phyloP scores from a whole-genome alignment of 2,797 vertebrate genomes.

The Thripadectes ignobilis region DNA sequence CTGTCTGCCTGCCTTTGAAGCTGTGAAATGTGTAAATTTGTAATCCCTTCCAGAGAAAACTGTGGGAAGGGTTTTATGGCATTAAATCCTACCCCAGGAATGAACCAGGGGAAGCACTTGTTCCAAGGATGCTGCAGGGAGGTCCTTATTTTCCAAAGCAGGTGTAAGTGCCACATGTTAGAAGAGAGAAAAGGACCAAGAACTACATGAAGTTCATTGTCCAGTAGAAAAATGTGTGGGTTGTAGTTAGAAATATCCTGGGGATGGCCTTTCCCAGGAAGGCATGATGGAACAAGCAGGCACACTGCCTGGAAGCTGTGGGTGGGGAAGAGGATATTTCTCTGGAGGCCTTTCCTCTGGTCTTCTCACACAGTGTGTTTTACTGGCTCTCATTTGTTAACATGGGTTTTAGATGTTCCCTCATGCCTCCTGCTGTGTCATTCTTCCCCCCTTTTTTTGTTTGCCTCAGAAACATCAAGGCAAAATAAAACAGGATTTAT shows the following conservation, averaged over 20 bases:
- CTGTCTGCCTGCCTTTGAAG: background rate
- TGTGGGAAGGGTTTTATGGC: background rate
- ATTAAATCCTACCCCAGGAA: background rate
- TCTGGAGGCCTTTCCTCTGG: background rate
- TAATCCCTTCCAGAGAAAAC: constrained; percentile 3
- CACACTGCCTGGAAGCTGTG: background rate
- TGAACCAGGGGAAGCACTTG: background rate
- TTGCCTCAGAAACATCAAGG: background rate
- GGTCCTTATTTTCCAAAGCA: background rate
- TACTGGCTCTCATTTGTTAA: background rate
- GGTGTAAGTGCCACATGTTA: background rate
- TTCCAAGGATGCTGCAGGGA: background rate
- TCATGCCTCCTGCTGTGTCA: background rate
- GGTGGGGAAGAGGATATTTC: background rate
- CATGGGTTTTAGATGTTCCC: background rate
- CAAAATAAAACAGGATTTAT: background rate
- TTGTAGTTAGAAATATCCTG: background rate
- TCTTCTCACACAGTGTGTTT: background rate
- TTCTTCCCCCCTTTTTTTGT: background rate
- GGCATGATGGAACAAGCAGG: background rate
- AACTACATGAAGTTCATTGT: background rate
- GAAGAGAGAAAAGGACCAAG: background rate
- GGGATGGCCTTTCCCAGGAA: background rate
- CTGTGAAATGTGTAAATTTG: background rate
- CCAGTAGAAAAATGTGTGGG: background rate